A percentile compares a stretch with the other conserved stretches of the same genome.
Evolutionary conservation across 2,888 invertebrate species (phyloP).

Genomic region (Drosophila diplacantha): DNA sequence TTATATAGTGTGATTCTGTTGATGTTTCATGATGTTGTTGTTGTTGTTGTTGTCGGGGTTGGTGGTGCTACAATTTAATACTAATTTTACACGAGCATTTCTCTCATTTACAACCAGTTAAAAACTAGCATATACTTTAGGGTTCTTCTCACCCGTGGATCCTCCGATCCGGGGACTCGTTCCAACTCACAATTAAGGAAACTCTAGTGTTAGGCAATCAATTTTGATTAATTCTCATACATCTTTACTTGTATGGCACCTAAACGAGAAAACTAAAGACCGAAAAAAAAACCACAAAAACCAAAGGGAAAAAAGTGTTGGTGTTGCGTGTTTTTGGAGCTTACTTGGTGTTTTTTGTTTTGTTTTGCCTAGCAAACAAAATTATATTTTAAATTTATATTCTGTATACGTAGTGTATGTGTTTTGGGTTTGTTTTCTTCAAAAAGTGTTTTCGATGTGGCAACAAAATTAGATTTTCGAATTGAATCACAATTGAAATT

Average conservation of each 20-base stretch:
- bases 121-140: constrained; percentile 56
- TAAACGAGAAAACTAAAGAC: constrained; percentile 3
- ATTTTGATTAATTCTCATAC: constrained; percentile 40
- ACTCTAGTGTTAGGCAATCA: constrained; percentile 18
- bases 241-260: constrained; percentile 29
- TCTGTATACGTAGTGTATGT: constrained; percentile 50
- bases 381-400: constrained; percentile 46
- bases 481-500: constrained; percentile 66
- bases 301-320: constrained; percentile 4
- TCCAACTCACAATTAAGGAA: constrained; percentile 29
- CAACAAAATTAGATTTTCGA: constrained; percentile 65
- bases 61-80: constrained; percentile 38
- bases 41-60: constrained; percentile 27
- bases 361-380: constrained; percentile 36
- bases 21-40: constrained; percentile 13
- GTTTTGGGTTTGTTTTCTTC: constrained; percentile 32
- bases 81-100: constrained; percentile 54
- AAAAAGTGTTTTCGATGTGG: constrained; percentile 58
- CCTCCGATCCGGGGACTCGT: constrained; percentile 4
- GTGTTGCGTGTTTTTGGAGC: constrained; percentile 13
- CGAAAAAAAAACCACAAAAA: constrained; percentile 1
- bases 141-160: constrained; percentile 28
- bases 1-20: constrained; percentile 43
- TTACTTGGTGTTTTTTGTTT: constrained; percentile 6
- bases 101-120: constrained; percentile 62